Evolutionary conservation across 2,888 invertebrate species (phyloP).

Genomic region (Harpalus rubripes): DNA sequence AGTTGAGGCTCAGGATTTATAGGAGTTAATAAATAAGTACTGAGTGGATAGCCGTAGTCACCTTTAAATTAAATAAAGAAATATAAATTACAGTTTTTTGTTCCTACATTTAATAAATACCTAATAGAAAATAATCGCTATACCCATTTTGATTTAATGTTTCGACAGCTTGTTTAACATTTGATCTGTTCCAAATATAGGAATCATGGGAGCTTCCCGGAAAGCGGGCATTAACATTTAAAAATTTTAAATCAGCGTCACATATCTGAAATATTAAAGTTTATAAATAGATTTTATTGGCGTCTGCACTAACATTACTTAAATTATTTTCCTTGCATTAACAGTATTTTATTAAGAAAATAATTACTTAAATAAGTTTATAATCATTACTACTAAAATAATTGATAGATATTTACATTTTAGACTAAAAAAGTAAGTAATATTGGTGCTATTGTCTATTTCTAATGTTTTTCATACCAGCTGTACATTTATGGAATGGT

Average conservation of each 20-base stretch:
- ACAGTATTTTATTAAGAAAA: no score
- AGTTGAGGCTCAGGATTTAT: conserved; percentile 44
- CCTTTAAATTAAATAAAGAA: conserved; percentile 46
- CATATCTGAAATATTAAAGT: conserved; percentile 68
- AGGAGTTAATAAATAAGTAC: conserved; percentile 67
- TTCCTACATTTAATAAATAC: neutral
- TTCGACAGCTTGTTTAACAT: conserved; percentile 48
- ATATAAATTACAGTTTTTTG: neutral
- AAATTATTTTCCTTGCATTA: neutral
- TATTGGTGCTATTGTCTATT: no score
- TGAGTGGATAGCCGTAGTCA: conserved; percentile 68
- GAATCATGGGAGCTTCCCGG: conserved; percentile 71
- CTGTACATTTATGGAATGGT: conserved; percentile 67
- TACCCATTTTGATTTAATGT: neutral
- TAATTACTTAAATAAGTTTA: no score
- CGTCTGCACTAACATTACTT: neutral
- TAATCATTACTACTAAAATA: no score
- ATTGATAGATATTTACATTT: no score
- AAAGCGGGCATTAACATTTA: conserved; percentile 71
- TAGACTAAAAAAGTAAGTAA: no score
- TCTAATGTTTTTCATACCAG: conserved; percentile 41
- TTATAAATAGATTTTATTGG: conserved; percentile 5
- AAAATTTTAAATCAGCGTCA: conserved; percentile 69
- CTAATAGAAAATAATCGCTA: no score
- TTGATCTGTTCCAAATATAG: conserved; percentile 70